A percentile compares a stretch with the other conserved stretches of the same genome.
These are phyloP conservation scores for Cheilosia scutellata DNA, from an alignment of 2,888 invertebrate genomes.

Conservation along the genomic window DNA sequence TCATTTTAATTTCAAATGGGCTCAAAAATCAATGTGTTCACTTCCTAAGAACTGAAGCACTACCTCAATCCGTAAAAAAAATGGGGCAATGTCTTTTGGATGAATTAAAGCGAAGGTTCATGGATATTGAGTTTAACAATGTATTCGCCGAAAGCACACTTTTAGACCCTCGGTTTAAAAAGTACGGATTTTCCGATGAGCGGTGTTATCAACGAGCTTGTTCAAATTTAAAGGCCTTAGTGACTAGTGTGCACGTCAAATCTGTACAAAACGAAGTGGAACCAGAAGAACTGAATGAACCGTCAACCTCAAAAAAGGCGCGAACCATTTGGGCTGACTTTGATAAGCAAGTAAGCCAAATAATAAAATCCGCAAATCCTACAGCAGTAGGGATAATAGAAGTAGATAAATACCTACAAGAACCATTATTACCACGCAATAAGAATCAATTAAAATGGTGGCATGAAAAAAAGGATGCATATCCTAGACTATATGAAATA, in stretches of 20 bases:
- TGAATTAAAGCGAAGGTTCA: conserved; percentile 4
- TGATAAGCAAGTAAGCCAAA: conserved; percentile 14
- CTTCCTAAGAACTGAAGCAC: not conserved
- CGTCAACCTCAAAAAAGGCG: conserved; percentile 3
- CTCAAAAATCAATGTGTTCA: conserved; percentile 3
- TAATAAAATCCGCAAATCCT: not conserved
- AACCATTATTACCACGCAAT: not conserved
- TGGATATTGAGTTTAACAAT: conserved; percentile 7
- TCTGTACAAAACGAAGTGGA: not conserved
- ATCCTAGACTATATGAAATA: conserved; percentile 20
- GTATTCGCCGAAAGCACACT: conserved; percentile 17
- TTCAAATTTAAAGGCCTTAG: not conserved
- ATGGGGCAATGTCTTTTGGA: conserved; percentile 1
- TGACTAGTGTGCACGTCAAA: not conserved
- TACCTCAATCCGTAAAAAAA: conserved; percentile 2
- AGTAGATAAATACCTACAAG: conserved; percentile 11
- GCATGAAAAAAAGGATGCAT: conserved; percentile 19
- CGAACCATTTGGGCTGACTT: conserved; percentile 12
- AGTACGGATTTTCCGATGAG: conserved; percentile 19
- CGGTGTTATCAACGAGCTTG: conserved; percentile 5
- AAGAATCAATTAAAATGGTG: conserved; percentile 25
- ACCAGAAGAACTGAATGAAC: not conserved
- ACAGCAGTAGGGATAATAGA: conserved; percentile 13
- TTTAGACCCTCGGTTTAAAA: conserved; percentile 37
- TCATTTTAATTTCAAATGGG: conserved; percentile 19